Base-by-base conservation (phyloP, 2,888 invertebrate species). In the Drosophila paracracens region DNA sequence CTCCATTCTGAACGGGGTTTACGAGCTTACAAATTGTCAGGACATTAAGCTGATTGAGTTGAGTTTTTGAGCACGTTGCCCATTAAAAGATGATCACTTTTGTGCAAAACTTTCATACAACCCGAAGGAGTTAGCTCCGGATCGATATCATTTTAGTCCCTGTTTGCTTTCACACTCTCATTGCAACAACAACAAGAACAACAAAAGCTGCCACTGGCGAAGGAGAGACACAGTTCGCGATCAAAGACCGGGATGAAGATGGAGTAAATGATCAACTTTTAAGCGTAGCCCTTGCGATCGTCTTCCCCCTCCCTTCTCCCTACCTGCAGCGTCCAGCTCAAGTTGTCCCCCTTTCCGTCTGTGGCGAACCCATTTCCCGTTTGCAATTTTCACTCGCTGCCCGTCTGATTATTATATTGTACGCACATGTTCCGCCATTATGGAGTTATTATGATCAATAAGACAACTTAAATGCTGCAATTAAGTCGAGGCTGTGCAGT, bases 361-460 rank as follows among this genome's bases (percentile, higher is more conserved):
- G 54, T 27, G 65, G 43, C 46, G 62, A 38, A 36, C 79, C 65
- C 73, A 78, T 85, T 82, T 84, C 82, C 89, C 85, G 82, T 87
- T 89, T 68, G 82, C 89, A 85, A 88, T 87, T 87, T 88, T 88
- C 87, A 88, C 88, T 88, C 89, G 77, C 73, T 81, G 67, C 65
- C 68, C 70, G 86, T 64, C 83, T 84, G 84, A 88, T 89, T 85
- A 82, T 90, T 83, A 91, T 91, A 91, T 88, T 91, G 90, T 90
- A 85, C 91, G 92, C 91, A 90, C 91, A 92, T 92, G 92, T 92
- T 93, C 92, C 92, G 92, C 92, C 92, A 92, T 92, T 92, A 92
- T 92, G 92, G 93, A 92, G 93, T 92, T 93, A 92, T 92, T 92
- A 92, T 93, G 92, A 93, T 92, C 92, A 92, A 92, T 92, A 92